Evolutionary conservation across 2,797 vertebrate genomes (phyloP), one percentile per base, ranked within the genome.

Genomic region (Cercopithecus petaurista): DNA sequence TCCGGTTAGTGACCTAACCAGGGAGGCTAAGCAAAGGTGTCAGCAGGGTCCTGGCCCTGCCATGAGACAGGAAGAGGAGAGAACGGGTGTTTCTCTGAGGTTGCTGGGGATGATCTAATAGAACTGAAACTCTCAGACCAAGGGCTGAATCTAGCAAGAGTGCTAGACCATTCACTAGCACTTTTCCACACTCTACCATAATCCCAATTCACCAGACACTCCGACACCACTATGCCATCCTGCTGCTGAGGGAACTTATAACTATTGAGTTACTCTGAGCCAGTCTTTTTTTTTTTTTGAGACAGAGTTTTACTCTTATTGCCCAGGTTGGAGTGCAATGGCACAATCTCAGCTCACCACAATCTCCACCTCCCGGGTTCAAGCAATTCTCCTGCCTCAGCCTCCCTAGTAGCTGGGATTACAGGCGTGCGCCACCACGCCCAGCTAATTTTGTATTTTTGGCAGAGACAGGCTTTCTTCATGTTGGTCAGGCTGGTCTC

Each of bases 81-180:
- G 33, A 30, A 43, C 41, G 36, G n/a, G n/a, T 81, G n/a, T 86
- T 90, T 95, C 67, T 61, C 24, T 79, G 70, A 89, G 39, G 30
- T 72, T 77, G 5, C 59, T 46, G 24, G 36, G 30, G 7, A 4
- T 26, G 57, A 72, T 43, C 43, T 2, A 39, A 85, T 12, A 26
- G 36, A 48, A 92, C 76, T 43, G 59, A 86, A 90, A 55, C 73
- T 48, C 81, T 79, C 41, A 50, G 33, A 88, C 5, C 10, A 28
- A 36, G 30, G 57, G 7, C 30, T 72, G 48, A 64, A 81, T 48
- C 41, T 73, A 26, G 7, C 52, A 26, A 70, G 5, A 85, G 61
- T 46, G 67, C 43, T 39, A 89, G n/a, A 79, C 36, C 21, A 43
- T 84, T 61, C 26, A 30, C 26, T 82, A 7, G 12, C 10, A 14